phyloP scores from a whole-genome alignment of 2,113 vertebrate species.

The Nannobrachium achirus region DNA sequence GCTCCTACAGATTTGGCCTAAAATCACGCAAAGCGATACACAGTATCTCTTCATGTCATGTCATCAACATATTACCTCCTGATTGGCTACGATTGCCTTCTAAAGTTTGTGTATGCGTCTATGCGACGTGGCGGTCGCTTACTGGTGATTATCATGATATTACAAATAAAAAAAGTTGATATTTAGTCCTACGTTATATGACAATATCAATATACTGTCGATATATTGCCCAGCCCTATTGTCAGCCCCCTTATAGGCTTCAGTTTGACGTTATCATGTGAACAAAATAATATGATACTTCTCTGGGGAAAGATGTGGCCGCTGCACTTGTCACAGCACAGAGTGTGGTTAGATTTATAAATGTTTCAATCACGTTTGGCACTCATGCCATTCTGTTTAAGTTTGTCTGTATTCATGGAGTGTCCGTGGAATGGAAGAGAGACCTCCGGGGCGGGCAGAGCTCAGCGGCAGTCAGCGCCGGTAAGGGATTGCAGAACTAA shows the following conservation, averaged over 20 bases:
- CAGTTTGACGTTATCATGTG: constrained; percentile 28
- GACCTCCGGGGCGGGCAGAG: constrained; percentile 17
- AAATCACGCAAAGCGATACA: too few relatives aligned
- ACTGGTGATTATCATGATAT: too few relatives aligned
- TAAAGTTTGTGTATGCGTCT: too few relatives aligned
- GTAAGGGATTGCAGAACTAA: not conserved
- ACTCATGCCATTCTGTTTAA: constrained; percentile 11
- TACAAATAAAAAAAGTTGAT: too few relatives aligned
- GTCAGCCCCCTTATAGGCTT: not conserved
- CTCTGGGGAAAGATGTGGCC: constrained; percentile 16
- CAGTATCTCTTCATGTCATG: too few relatives aligned
- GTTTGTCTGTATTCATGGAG: constrained; percentile 17
- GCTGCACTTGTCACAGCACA: constrained; percentile 1
- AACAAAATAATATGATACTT: constrained; percentile 41
- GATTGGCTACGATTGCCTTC: too few relatives aligned
- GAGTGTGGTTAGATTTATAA: constrained; percentile 28
- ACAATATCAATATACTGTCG: too few relatives aligned
- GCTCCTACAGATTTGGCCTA: too few relatives aligned
- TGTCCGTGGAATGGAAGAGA: constrained; percentile 1
- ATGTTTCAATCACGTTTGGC: constrained; percentile 47
- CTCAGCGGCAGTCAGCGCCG: constrained; percentile 2
- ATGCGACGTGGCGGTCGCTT: too few relatives aligned
- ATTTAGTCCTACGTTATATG: too few relatives aligned
- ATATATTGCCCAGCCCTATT: too few relatives aligned
- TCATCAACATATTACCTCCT: too few relatives aligned